These are phyloP conservation scores for Euwallacea fornicatus DNA, from an alignment of 1,140 invertebrate species.

Conservation along the genomic window DNA sequence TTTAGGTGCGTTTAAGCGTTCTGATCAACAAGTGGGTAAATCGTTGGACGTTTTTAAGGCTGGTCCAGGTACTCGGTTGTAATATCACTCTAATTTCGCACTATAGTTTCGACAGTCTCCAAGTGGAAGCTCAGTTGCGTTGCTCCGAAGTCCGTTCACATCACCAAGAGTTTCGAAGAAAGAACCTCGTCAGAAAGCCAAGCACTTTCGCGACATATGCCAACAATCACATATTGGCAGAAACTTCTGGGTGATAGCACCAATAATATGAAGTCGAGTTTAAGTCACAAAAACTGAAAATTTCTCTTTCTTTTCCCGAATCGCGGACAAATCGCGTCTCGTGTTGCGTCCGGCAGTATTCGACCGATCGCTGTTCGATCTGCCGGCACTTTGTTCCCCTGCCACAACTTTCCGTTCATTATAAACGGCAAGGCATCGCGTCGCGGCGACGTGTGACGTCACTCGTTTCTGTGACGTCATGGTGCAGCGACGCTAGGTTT, in stretches of 20 bases:
- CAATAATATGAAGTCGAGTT: background rate
- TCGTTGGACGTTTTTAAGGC: background rate
- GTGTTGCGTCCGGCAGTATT: conserved; percentile 11
- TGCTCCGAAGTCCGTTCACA: no score
- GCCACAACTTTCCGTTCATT: conserved; percentile 38
- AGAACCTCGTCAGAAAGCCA: no score
- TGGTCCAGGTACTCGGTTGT: conserved; percentile 15
- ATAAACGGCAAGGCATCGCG: conserved; percentile 33
- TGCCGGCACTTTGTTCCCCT: conserved; percentile 37
- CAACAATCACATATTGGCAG: no score
- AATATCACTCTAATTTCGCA: conserved; percentile 17
- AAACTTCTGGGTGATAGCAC: background rate
- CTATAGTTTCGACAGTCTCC: conserved; percentile 1
- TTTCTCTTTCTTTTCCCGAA: background rate
- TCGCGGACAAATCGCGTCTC: background rate
- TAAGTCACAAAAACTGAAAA: conserved; percentile 1
- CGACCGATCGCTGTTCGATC: conserved; percentile 27
- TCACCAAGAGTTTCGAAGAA: no score
- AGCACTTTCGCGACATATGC: no score
- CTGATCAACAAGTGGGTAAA: conserved; percentile 17
- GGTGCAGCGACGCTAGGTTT: conserved; percentile 29
- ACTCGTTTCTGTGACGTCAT: conserved; percentile 34
- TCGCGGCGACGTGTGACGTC: conserved; percentile 35
- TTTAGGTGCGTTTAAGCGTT: background rate
- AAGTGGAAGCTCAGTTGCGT: background rate